Conservation (phyloP, 2,888 invertebrate genomes). For the Drosophila anceps region DNA sequence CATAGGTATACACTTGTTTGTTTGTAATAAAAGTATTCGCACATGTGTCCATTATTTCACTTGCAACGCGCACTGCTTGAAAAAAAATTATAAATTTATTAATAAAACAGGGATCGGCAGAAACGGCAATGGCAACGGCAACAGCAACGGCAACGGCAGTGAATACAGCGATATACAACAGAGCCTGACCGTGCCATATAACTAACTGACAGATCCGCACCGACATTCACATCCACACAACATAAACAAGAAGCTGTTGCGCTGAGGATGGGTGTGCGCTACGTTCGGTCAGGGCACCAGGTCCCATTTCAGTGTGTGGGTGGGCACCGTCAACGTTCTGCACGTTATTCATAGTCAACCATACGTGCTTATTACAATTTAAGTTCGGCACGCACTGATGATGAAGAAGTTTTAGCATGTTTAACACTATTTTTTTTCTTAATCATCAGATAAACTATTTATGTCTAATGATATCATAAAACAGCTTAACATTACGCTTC, state of each 20-base stretch:
- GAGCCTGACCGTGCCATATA: constrained; percentile 60
- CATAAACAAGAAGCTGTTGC: constrained; percentile 46
- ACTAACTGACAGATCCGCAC: constrained; percentile 58
- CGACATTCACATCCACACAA: constrained; percentile 34
- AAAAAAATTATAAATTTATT: constrained; percentile 6
- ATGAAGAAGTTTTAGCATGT: no score
- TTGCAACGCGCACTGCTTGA: constrained; percentile 39
- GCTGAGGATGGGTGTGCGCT: constrained; percentile 48
- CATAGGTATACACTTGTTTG: constrained; percentile 7
- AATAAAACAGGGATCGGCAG: constrained; percentile 18
- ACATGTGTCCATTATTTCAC: constrained; percentile 53
- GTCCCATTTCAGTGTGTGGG: constrained; percentile 44
- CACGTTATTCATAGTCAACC: constrained; percentile 7
- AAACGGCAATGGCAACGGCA: no score
- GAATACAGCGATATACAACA: constrained; percentile 52
- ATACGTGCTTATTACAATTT: neutral
- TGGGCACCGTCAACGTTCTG: constrained; percentile 13
- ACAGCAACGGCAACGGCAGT: constrained; percentile 15
- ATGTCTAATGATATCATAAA: neutral
- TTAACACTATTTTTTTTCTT: no score
- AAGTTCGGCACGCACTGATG: neutral
- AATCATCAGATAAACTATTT: no score
- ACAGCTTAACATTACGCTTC: neutral
- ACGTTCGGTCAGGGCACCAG: constrained; percentile 26
- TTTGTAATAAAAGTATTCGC: constrained; percentile 23